Evolutionary conservation across 2,113 vertebrate genomes (phyloP).

Genomic region (Phrynosoma platyrhinos): DNA sequence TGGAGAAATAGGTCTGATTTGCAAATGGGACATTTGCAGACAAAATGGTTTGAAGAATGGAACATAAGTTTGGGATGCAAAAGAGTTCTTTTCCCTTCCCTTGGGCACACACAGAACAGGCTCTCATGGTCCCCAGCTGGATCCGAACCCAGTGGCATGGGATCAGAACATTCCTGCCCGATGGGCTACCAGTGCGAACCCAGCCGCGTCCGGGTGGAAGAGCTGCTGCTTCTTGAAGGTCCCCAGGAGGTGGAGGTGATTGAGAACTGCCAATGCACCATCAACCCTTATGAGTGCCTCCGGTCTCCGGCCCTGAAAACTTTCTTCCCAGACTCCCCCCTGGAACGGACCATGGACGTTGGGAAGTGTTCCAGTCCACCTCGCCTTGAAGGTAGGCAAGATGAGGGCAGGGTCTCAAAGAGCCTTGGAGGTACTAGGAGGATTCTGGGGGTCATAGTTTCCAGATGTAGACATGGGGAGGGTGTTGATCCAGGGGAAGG

Average conservation of each 20-base stretch:
- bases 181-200: constrained; percentile 70
- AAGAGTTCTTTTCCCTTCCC: not conserved
- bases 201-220: constrained; percentile 69
- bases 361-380: constrained; percentile 78
- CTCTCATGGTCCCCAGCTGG: not conserved
- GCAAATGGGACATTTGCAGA: not conserved
- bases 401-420: too few species aligned
- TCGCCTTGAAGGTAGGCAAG: constrained; percentile 62
- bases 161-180: constrained; percentile 67
- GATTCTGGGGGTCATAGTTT: too few species aligned
- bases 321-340: constrained; percentile 78
- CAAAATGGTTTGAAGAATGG: too few species aligned
- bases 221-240: constrained; percentile 74
- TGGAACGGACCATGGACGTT: constrained; percentile 75
- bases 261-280: constrained; percentile 79
- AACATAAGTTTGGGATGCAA: not conserved
- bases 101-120: constrained; percentile 4
- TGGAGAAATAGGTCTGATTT: not conserved
- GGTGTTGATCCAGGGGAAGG: too few species aligned
- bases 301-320: constrained; percentile 77
- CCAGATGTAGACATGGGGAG: too few species aligned
- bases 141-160: too few species aligned
- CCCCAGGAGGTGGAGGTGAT: constrained; percentile 76
- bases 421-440: too few species aligned
- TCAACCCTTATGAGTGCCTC: constrained; percentile 69